Evolutionary conservation across 2,113 vertebrate genomes (phyloP).

Genomic region (Heterocephalus glaber): DNA sequence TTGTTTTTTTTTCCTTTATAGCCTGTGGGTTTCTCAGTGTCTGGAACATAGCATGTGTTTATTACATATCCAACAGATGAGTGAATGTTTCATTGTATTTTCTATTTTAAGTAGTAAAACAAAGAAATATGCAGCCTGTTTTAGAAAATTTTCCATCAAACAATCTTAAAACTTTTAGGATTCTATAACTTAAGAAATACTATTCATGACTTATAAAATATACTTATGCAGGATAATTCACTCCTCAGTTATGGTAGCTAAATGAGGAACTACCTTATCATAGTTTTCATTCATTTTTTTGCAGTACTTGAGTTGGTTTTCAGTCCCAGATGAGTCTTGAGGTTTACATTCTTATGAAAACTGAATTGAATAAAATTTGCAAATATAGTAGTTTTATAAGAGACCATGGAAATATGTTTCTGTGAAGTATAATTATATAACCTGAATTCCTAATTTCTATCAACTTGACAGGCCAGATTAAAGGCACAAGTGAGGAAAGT

Average conservation of each 20-base stretch:
- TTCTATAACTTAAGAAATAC: neutral
- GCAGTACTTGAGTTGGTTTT: neutral
- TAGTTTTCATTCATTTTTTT: conserved; percentile 14
- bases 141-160: neutral
- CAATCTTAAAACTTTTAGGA: neutral
- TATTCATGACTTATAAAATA: neutral
- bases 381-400: conserved; percentile 1
- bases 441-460: conserved; percentile 34
- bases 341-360: neutral
- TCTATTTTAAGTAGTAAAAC: neutral
- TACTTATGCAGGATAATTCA: neutral
- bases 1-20: neutral
- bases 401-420: conserved; percentile 5
- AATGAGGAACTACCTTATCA: neutral
- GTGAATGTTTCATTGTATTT: neutral
- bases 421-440: neutral
- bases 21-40: neutral
- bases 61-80: neutral
- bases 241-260: neutral
- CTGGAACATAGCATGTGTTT: neutral
- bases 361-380: conserved; percentile 19
- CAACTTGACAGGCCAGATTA: neutral
- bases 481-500: neutral
- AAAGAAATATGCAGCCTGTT: neutral
- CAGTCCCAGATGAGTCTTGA: neutral